Evolutionary conservation across 35 echinoderm and acorn worm species (phyloP).

Genomic region (Ophioderma brevispina): DNA sequence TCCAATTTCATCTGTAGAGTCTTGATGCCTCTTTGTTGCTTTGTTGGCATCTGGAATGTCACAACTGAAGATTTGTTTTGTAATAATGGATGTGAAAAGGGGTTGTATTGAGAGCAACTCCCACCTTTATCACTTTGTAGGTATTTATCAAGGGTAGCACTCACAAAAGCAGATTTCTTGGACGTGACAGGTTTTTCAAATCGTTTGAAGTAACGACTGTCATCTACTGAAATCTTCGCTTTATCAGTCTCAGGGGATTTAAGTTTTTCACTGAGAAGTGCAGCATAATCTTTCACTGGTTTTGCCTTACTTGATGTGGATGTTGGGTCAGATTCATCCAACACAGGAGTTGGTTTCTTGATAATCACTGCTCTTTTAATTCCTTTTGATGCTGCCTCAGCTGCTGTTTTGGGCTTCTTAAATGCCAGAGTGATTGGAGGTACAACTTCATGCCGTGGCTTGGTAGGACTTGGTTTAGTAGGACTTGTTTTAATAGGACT

Average conservation of each 20-base stretch:
- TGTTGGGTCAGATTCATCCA: neutral
- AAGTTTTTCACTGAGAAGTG: neutral
- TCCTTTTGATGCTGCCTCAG: neutral
- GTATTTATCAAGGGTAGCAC: slow-evolving; percentile 72
- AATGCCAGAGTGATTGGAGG: neutral
- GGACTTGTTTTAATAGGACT: neutral
- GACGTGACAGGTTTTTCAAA: slow-evolving; percentile 78
- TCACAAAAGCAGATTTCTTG: slow-evolving; percentile 83
- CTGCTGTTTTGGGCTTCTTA: neutral
- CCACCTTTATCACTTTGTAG: slow-evolving; percentile 21
- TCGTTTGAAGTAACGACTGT: slow-evolving; percentile 70
- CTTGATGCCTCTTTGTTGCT: slow-evolving; percentile 39
- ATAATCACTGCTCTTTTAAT: neutral
- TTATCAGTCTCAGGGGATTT: neutral
- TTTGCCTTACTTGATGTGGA: neutral
- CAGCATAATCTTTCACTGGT: neutral
- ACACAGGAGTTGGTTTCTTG: neutral
- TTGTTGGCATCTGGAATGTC: slow-evolving; percentile 62
- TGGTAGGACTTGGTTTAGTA: neutral
- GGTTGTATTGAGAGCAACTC: neutral
- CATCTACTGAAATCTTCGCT: slow-evolving; percentile 35
- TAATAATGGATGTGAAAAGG: slow-evolving; percentile 11
- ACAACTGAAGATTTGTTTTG: slow-evolving; percentile 31
- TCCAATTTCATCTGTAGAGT: slow-evolving; percentile 53
- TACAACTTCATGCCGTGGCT: neutral